Base-by-base conservation (phyloP, 2,797 vertebrate species). In the Neosalanx taihuensis region DNA sequence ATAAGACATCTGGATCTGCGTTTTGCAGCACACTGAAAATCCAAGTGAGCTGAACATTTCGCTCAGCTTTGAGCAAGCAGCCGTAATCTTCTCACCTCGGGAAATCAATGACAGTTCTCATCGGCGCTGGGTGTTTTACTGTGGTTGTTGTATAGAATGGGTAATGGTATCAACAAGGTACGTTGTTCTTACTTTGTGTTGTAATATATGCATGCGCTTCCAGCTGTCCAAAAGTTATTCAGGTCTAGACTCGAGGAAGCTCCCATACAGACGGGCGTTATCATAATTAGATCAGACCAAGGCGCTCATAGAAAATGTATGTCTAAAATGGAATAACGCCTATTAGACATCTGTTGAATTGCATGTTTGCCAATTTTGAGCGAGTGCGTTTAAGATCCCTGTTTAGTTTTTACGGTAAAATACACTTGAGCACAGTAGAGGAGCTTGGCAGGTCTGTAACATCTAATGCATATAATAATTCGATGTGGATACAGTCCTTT, bases 121-220 rank as follows among this genome's bases (percentile, higher is more conserved):
- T 64, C 10, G 4, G 26, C 0, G 66, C 13, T 20, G 3, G 3
- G 31, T 58, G 35, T 29, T 35, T 61, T 58, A 31, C 72, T 37
- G 7, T 26, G 41, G 13, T 62, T 46, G 2, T 67, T 63, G 62
- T 17, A 65, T 85, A 81, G 51, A 57, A 93, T 94, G 93, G 93
- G 92, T 2, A 93, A 93, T 85, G 93, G 93, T 72, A 80, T 94
- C 69, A 92, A 92, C 53, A 94, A 92, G 93, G 92, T 94, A 88
- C 5, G 74, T 1, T 18, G 46, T 64, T 31, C 20, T 37, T 77
- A 18, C 33, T 18, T 23, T 53, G 33, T 26, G 51, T n/a, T 58
- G 15, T 70, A 61, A 64, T 26, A 73, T 26, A 12, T 66, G 59
- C 74, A n/a, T 58, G 61, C 53, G 64, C 31, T 70, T 13, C 15